These are phyloP conservation scores for Pipa parva DNA, from an alignment of 2,113 vertebrate species.

Conservation along the genomic window DNA sequence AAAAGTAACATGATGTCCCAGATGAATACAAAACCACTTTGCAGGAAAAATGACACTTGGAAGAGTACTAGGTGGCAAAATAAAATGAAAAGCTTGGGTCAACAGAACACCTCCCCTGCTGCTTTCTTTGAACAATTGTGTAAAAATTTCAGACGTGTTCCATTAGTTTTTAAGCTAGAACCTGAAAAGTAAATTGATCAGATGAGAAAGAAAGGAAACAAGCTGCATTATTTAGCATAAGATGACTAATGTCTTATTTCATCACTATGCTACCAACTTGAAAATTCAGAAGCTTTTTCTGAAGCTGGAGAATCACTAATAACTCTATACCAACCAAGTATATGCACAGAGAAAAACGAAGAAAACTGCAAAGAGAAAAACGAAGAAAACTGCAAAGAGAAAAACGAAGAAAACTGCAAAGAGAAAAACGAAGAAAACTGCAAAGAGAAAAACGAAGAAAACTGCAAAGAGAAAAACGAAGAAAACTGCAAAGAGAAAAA, in stretches of 20 bases:
- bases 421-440: neutral
- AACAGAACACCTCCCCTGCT: slow-evolving; percentile 35
- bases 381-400: neutral
- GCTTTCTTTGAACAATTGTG: slow-evolving; percentile 29
- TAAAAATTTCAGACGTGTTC: slow-evolving; percentile 35
- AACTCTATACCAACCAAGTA: too few species aligned
- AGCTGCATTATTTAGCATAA: neutral
- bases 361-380: neutral
- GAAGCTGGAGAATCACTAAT: too few species aligned
- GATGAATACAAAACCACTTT: slow-evolving; percentile 38
- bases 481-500: too few species aligned
- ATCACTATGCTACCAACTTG: too few species aligned
- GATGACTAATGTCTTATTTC: too few species aligned
- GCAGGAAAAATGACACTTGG: slow-evolving; percentile 40
- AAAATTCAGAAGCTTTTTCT: too few species aligned
- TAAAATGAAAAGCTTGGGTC: slow-evolving; percentile 24
- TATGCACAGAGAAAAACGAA: too few species aligned
- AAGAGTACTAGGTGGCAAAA: slow-evolving; percentile 25
- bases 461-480: neutral
- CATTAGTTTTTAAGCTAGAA: slow-evolving; percentile 34
- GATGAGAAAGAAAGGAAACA: slow-evolving; percentile 10
- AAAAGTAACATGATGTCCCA: slow-evolving; percentile 29
- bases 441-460: too few species aligned
- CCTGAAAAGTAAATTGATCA: slow-evolving; percentile 20
- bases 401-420: too few species aligned